Evolutionary conservation across 2,888 invertebrate genomes (phyloP).

Genomic region (Drosophila histrio): DNA sequence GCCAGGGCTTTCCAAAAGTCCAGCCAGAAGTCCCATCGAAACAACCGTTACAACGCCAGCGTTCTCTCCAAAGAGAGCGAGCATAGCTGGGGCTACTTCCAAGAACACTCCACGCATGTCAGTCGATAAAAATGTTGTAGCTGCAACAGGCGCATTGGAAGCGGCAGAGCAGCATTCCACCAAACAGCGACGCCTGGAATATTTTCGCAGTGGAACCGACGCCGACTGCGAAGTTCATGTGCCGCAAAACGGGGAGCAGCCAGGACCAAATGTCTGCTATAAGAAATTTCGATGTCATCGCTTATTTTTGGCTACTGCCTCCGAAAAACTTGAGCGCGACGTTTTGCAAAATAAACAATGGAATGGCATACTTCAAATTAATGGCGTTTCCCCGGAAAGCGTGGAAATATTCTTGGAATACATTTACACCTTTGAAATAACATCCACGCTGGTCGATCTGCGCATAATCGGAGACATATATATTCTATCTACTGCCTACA

Average conservation of each 20-base stretch:
- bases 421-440: slow-evolving; percentile 59
- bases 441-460: slow-evolving; percentile 9
- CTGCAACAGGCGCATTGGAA: background rate
- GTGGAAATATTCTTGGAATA: slow-evolving; percentile 60
- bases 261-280: slow-evolving; percentile 36
- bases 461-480: slow-evolving; percentile 41
- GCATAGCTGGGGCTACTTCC: background rate
- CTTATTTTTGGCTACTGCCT: slow-evolving; percentile 58
- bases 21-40: background rate
- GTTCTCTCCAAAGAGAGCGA: background rate
- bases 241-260: background rate
- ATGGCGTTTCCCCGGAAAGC: slow-evolving; percentile 55
- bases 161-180: background rate
- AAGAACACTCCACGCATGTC: background rate
- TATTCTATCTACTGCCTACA: slow-evolving; percentile 51
- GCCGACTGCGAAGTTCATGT: slow-evolving; percentile 60
- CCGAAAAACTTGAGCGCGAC: slow-evolving; percentile 55
- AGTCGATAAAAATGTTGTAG: background rate
- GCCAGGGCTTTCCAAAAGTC: no score
- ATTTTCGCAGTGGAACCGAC: slow-evolving; percentile 41
- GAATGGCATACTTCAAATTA: slow-evolving; percentile 60
- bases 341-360: slow-evolving; percentile 50
- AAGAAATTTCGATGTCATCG: slow-evolving; percentile 60
- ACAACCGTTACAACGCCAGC: background rate
- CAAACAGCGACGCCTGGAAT: slow-evolving; percentile 40